A percentile compares a stretch with the other conserved stretches of the same genome.
Conservation (phyloP, 2,888 invertebrate genomes). For the Seira musarum region DNA sequence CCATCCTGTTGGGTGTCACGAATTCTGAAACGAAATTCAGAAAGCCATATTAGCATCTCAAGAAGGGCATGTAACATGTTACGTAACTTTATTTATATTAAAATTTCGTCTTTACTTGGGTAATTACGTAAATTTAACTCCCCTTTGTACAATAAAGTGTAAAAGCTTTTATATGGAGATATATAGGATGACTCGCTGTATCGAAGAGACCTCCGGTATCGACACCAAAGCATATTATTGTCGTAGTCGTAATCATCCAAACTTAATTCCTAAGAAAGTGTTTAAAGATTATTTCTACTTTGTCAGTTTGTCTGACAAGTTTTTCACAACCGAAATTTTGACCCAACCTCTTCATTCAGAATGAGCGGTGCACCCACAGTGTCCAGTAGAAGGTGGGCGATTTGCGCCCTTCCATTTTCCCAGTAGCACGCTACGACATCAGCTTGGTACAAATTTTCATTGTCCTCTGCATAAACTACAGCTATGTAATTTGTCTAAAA, state of each 20-base stretch:
- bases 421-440: conserved; percentile 67
- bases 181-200: conserved; percentile 38
- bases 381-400: conserved; percentile 67
- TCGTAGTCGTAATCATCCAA: conserved; percentile 67
- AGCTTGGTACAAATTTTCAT: conserved; percentile 62
- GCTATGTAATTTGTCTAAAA: conserved; percentile 63
- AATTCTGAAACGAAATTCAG: conserved; percentile 23
- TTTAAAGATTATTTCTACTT: too few relatives aligned
- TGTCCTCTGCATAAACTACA: conserved; percentile 67
- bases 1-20: conserved; percentile 18
- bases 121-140: conserved; percentile 24
- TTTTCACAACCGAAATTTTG: not conserved
- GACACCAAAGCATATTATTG: conserved; percentile 67
- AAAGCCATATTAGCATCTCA: too few relatives aligned
- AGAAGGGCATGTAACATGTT: too few relatives aligned
- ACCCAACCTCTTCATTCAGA: conserved; percentile 65
- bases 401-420: conserved; percentile 60
- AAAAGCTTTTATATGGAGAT: conserved; percentile 54
- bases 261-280: conserved; percentile 49
- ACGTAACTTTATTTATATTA: too few relatives aligned
- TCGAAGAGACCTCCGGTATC: conserved; percentile 60
- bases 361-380: conserved; percentile 53
- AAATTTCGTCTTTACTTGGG: conserved; percentile 37
- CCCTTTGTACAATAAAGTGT: conserved; percentile 64
- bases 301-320: conserved; percentile 6